Percentiles rank a stretch among this genome's conserved stretches.
These are phyloP conservation scores for Parnassius smintheus DNA, from an alignment of 2,888 invertebrate genomes.

Conservation along the genomic window DNA sequence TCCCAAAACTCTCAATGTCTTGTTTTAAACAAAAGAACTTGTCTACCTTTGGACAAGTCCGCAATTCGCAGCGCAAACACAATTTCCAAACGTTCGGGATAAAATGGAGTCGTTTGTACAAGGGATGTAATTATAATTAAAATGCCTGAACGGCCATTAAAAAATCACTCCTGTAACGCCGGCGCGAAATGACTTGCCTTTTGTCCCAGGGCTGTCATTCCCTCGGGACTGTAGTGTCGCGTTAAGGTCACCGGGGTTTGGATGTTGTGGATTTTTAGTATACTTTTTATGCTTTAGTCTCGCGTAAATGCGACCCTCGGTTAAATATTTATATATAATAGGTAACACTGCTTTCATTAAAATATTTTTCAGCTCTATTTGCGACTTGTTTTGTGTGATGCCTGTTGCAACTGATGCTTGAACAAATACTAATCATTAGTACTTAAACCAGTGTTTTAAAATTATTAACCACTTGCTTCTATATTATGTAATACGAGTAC, in stretches of 20 bases:
- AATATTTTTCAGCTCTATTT: too few relatives aligned
- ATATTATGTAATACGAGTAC: too few relatives aligned
- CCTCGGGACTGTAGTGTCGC: conserved; percentile 1
- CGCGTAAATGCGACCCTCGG: too few relatives aligned
- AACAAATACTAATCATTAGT: too few relatives aligned
- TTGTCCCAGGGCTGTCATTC: neutral
- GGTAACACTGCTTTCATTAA: too few relatives aligned
- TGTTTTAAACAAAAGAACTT: neutral
- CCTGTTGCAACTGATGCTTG: too few relatives aligned
- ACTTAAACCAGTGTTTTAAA: too few relatives aligned
- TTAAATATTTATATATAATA: too few relatives aligned
- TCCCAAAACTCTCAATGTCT: neutral
- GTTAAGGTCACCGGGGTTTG: conserved; percentile 6
- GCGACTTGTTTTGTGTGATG: too few relatives aligned
- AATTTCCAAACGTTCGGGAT: conserved; percentile 1
- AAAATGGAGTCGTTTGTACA: conserved; percentile 10
- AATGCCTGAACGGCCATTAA: conserved; percentile 14
- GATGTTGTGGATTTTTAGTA: conserved; percentile 25
- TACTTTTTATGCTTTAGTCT: too few relatives aligned
- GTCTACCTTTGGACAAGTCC: neutral
- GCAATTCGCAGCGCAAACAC: neutral
- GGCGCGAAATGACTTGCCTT: conserved; percentile 11
- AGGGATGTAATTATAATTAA: conserved; percentile 14
- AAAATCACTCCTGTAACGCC: conserved; percentile 10
- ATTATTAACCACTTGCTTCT: too few relatives aligned